Base-by-base conservation (phyloP, 2,888 invertebrate species). In the Diloba caeruleocephala region DNA sequence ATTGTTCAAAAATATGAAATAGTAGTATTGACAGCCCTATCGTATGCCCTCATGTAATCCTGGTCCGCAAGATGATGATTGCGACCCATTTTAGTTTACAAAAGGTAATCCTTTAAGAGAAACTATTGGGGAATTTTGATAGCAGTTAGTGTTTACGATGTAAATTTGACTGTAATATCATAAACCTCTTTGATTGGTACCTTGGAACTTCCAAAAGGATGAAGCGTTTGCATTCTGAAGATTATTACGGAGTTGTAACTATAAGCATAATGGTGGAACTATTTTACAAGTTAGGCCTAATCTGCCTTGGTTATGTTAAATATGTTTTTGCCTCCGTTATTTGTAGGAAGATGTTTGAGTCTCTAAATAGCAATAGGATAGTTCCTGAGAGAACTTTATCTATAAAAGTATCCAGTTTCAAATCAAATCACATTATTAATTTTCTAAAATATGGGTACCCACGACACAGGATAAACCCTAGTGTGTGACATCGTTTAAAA, bases 41-140 rank as follows among this genome's bases (percentile, higher is more conserved):
- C 69, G 68, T 81, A 81, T 79, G 81, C 88, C 85, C 84, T 82
- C 81, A 71, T 83, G 82, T 92, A 91, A 92, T 90, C 90, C 92
- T 88, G 78, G 85, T 86, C 85, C 78, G 76, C 82, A 87, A 90
- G 91, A 92, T 87, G 92, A 90, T 92, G 92, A 93, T 93, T 92
- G 92, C 90, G 87, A 74, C 90, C 91, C 86, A 84, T 90, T 90
- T 89, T 81, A 92, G 92, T 93, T 92, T 92, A 92, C 92, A 91
- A 92, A 93, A 93, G 92, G 92, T 93, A 93, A 93, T 92, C 93
- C 92, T 87, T 84, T 85, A 84, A 87, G 81, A 79, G 86, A 78
- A 91, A 92, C 92, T 93, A 90, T 92, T 85, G 85, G 88, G 84
- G 82, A 85, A 88, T 86, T 87, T 84, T 82, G 81, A 79, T 81